These are phyloP conservation scores for Chouioia cunea DNA, from an alignment of 2,888 invertebrate genomes.

Conservation along the genomic window DNA sequence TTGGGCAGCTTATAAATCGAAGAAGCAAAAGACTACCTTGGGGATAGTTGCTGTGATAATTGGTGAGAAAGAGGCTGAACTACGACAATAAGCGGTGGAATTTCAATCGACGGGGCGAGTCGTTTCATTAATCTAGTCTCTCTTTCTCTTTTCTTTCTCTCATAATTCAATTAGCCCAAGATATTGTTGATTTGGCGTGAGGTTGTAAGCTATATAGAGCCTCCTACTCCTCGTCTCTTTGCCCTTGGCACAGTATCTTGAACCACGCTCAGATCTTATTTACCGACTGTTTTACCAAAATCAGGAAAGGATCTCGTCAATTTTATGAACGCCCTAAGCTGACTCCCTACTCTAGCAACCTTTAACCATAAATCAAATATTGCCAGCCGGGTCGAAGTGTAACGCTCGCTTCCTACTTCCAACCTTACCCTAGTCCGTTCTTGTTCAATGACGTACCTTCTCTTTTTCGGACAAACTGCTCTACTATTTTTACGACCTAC, in stretches of 20 bases:
- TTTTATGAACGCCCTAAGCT: slow-evolving; percentile 33
- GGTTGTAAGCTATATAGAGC: no score
- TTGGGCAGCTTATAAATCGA: no score
- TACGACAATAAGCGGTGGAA: slow-evolving; percentile 43
- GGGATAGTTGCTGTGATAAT: neutral
- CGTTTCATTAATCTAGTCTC: slow-evolving; percentile 64
- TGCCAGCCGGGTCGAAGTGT: no score
- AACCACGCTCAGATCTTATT: no score
- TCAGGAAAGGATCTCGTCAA: slow-evolving; percentile 55
- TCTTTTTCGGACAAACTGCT: neutral
- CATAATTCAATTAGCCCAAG: slow-evolving; percentile 63
- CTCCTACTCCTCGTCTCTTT: no score
- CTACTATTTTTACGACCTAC: slow-evolving; percentile 35
- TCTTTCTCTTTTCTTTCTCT: slow-evolving; percentile 49
- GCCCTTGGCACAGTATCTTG: no score
- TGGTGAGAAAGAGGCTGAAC: slow-evolving; percentile 4
- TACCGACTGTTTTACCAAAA: slow-evolving; percentile 58
- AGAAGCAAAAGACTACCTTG: no score
- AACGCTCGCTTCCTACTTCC: no score
- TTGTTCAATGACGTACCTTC: no score
- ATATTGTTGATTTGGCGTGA: slow-evolving; percentile 20
- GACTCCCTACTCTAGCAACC: no score
- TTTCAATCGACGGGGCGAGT: slow-evolving; percentile 54
- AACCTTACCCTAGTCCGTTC: no score
- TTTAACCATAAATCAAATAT: slow-evolving; percentile 47